phyloP scores from a whole-genome alignment of 1,140 invertebrate genomes.

The Hestina assimilis region DNA sequence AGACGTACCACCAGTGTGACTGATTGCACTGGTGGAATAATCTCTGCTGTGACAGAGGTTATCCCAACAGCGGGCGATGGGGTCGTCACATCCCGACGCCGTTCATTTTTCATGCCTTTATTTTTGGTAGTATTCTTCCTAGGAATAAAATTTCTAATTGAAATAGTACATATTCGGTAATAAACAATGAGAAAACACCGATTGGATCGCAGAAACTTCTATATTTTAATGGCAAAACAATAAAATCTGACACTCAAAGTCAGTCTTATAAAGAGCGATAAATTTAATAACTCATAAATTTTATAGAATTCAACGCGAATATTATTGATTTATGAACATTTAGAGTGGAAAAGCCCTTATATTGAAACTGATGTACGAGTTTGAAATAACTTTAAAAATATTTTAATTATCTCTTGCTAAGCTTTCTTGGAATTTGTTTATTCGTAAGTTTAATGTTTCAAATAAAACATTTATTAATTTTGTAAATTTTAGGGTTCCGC shows the following conservation, averaged over 20 bases:
- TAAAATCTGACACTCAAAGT: slow-evolving; percentile 43
- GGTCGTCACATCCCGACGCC: too few species aligned
- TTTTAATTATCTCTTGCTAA: neutral
- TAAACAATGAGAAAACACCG: neutral
- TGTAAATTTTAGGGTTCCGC: too few species aligned
- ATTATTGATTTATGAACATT: neutral
- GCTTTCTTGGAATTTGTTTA: neutral
- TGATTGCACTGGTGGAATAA: too few species aligned
- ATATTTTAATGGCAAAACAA: slow-evolving; percentile 29
- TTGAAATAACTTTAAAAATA: neutral
- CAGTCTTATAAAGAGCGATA: slow-evolving; percentile 30
- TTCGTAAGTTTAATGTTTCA: too few species aligned
- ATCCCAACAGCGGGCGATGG: too few species aligned
- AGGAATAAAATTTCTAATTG: too few species aligned
- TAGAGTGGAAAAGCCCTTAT: slow-evolving; percentile 1
- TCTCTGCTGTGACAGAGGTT: too few species aligned
- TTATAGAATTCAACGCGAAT: slow-evolving; percentile 26
- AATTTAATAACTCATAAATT: slow-evolving; percentile 46
- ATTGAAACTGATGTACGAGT: neutral
- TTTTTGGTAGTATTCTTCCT: too few species aligned
- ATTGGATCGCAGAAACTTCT: slow-evolving; percentile 3
- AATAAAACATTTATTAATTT: too few species aligned
- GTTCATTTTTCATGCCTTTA: too few species aligned
- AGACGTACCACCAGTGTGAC: too few species aligned
- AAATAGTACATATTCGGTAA: neutral